phyloP scores from a whole-genome alignment of 2,888 invertebrate species.

The Drosophila maculinotata region DNA sequence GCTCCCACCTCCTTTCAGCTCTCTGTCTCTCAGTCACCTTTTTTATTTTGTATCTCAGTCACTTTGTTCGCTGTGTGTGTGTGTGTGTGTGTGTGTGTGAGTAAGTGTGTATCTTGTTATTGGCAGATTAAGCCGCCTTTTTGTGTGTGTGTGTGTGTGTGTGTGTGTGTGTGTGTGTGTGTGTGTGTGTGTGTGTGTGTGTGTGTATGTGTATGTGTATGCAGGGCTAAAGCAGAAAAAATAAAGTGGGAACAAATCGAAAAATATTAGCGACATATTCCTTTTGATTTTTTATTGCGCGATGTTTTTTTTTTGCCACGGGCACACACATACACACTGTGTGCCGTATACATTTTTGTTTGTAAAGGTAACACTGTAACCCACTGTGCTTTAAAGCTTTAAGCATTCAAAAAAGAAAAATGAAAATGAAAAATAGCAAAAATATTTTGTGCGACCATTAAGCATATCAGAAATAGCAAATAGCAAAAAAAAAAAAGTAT shows the following conservation, averaged over 20 bases:
- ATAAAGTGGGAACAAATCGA: slow-evolving; percentile 64
- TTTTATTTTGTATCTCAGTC: slow-evolving; percentile 5
- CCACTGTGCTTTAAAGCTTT: slow-evolving; percentile 12
- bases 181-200: not conserved
- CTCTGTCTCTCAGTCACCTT: not conserved
- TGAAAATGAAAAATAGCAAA: not conserved
- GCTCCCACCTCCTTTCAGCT: no score
- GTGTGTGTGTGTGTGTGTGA: slow-evolving; percentile 15
- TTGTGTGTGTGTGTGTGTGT: slow-evolving; percentile 5
- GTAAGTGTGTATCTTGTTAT: slow-evolving; percentile 51
- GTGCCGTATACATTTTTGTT: no score
- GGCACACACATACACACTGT: slow-evolving; percentile 15
- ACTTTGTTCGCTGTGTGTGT: slow-evolving; percentile 13
- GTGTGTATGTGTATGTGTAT: slow-evolving; percentile 9
- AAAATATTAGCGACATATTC: slow-evolving; percentile 71
- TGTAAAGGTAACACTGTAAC: no score
- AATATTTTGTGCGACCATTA: no score
- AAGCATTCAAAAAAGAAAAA: not conserved
- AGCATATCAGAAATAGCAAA: no score
- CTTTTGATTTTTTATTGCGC: slow-evolving; percentile 74
- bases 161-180: slow-evolving; percentile 1
- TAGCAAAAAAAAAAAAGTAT: not conserved
- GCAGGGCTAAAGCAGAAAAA: slow-evolving; percentile 31
- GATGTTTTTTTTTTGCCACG: slow-evolving; percentile 29
- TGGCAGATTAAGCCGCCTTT: slow-evolving; percentile 66